Percentiles rank a stretch among this genome's conserved stretches.
phyloP scores from a whole-genome alignment of 2,888 invertebrate genomes.

The Acanthosepion pharaonis region DNA sequence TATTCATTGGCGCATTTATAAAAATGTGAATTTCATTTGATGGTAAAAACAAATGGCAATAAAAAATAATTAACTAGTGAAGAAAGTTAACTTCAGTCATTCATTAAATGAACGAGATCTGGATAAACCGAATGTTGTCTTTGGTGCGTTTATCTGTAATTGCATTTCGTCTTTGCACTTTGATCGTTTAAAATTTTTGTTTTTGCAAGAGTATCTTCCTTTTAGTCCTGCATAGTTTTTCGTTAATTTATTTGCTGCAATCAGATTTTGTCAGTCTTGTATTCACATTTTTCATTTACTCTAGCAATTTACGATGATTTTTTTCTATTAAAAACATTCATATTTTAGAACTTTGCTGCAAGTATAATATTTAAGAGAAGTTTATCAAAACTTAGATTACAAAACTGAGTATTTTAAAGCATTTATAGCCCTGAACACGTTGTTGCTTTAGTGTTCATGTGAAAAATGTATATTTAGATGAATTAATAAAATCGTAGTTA shows the following conservation, averaged over 20 bases:
- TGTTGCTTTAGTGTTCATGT: too few relatives aligned
- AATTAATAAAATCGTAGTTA: too few relatives aligned
- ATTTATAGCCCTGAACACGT: too few relatives aligned
- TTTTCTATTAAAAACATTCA: too few relatives aligned
- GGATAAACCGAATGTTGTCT: not conserved
- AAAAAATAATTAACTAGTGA: not conserved
- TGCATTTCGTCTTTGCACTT: not conserved
- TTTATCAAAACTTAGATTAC: too few relatives aligned
- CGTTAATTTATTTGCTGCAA: not conserved
- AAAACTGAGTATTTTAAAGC: too few relatives aligned
- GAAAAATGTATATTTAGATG: too few relatives aligned
- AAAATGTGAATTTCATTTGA: not conserved
- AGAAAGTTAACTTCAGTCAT: not conserved
- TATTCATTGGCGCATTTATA: not conserved
- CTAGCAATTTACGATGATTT: not conserved
- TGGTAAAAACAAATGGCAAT: not conserved
- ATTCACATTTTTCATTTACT: not conserved
- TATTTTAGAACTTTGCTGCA: too few relatives aligned
- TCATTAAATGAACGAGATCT: not conserved
- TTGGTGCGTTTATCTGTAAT: not conserved
- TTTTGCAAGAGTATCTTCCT: not conserved
- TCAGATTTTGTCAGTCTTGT: not conserved
- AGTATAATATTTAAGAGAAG: too few relatives aligned
- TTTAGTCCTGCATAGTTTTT: not conserved
- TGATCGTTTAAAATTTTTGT: not conserved